phyloP scores from a whole-genome alignment of 2,888 invertebrate genomes.

The Caenorhabditis panamensis region DNA sequence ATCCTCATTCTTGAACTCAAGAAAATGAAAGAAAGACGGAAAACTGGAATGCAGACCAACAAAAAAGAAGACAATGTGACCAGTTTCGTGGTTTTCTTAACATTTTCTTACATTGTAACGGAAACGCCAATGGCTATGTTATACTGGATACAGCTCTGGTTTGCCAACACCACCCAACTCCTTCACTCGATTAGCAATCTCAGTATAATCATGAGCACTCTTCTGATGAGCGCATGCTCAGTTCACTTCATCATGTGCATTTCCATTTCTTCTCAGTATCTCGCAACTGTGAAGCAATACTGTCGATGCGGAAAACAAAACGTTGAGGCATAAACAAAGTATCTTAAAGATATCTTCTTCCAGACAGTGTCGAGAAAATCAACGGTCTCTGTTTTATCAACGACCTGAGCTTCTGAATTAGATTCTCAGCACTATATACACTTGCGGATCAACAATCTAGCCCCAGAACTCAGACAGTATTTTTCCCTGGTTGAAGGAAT shows the following conservation, averaged over 20 bases:
- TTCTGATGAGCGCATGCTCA: constrained; percentile 15
- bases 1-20: constrained; percentile 1
- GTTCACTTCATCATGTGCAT: constrained; percentile 14
- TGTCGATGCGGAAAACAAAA: not conserved
- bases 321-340: too few relatives aligned
- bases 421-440: too few relatives aligned
- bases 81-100: constrained; percentile 1
- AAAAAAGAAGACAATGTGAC: constrained; percentile 1
- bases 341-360: too few relatives aligned
- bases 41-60: not conserved
- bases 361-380: too few relatives aligned
- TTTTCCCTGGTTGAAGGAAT: too few relatives aligned
- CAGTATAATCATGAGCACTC: constrained; percentile 1
- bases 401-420: too few relatives aligned
- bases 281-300: not conserved
- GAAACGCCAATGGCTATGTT: constrained; percentile 53
- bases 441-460: too few relatives aligned
- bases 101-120: constrained; percentile 31
- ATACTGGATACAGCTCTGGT: constrained; percentile 32
- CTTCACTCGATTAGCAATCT: too few relatives aligned
- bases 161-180: constrained; percentile 17
- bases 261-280: constrained; percentile 26
- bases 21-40: not conserved
- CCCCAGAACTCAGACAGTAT: too few relatives aligned
- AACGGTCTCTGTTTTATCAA: too few relatives aligned